These are phyloP conservation scores for Phenganax stokvisi DNA, from an alignment of 92 coral and sea anemone species.

Conservation along the genomic window DNA sequence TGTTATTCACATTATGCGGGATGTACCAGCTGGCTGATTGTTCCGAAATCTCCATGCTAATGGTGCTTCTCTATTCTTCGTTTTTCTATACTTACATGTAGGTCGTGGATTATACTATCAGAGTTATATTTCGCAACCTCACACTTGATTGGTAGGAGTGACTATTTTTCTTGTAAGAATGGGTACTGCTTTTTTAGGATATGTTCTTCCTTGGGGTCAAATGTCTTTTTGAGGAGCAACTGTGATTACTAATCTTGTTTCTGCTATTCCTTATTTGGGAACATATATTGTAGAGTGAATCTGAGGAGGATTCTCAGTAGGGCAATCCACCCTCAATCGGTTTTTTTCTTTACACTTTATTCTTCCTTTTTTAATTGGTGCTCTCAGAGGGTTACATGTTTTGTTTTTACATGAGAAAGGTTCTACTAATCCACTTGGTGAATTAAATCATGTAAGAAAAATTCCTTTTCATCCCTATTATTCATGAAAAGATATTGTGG, in stretches of 20 bases:
- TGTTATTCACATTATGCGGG: conserved; percentile 59
- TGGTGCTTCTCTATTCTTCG: conserved; percentile 63
- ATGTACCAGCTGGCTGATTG: conserved; percentile 60
- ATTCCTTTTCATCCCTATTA: conserved; percentile 61
- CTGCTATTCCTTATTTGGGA: conserved; percentile 71
- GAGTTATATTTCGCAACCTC: conserved; percentile 47
- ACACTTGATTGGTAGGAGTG: conserved; percentile 60
- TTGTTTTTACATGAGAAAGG: conserved; percentile 57
- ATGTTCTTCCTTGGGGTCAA: conserved; percentile 78
- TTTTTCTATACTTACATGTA: conserved; percentile 59
- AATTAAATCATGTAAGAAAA: conserved; percentile 45
- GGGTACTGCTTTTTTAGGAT: conserved; percentile 71
- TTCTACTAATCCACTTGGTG: conserved; percentile 66
- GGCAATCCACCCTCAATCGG: conserved; percentile 63
- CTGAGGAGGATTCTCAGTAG: conserved; percentile 72
- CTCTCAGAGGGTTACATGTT: conserved; percentile 50
- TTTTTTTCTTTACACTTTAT: conserved; percentile 64
- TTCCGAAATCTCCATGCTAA: conserved; percentile 62
- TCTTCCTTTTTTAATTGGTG: conserved; percentile 61
- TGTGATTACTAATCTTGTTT: conserved; percentile 68
- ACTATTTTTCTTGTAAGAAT: conserved; percentile 55
- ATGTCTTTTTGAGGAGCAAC: conserved; percentile 81
- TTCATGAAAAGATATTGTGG: conserved; percentile 62
- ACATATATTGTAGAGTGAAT: conserved; percentile 69
- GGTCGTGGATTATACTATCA: conserved; percentile 71